Evolutionary conservation across 2,797 vertebrate genomes (phyloP).

Genomic region (Sebastes hubbsi): DNA sequence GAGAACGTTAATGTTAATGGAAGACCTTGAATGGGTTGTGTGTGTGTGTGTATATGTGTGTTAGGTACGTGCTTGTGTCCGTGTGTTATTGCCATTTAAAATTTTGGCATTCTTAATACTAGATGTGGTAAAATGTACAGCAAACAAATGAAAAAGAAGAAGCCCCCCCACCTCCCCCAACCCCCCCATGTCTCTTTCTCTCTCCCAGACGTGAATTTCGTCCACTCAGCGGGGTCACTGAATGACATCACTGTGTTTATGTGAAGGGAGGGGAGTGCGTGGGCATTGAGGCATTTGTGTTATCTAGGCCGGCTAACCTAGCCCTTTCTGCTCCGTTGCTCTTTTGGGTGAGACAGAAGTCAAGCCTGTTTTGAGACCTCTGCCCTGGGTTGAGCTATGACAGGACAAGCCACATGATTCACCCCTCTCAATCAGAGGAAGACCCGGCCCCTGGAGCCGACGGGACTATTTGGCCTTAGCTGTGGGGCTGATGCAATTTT

Average conservation of each 20-base stretch:
- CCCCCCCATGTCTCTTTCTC: conserved; percentile 7
- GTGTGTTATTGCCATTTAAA: conserved; percentile 50
- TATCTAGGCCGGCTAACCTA: conserved; percentile 70
- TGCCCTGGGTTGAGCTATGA: conserved; percentile 36
- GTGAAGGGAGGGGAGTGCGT: conserved; percentile 65
- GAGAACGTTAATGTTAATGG: conserved; percentile 74
- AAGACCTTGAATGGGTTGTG: conserved; percentile 55
- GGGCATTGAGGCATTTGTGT: conserved; percentile 71
- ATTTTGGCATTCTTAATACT: conserved; percentile 58
- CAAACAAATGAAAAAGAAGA: conserved; percentile 54
- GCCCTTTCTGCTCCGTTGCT: conserved; percentile 63
- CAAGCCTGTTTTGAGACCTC: conserved; percentile 68
- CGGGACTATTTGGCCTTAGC: background rate
- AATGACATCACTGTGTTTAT: conserved; percentile 74
- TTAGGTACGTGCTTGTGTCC: conserved; percentile 23
- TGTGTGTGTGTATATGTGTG: background rate
- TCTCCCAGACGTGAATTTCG: conserved; percentile 54
- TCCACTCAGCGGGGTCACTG: conserved; percentile 66
- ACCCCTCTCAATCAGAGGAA: conserved; percentile 38
- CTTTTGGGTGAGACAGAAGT: conserved; percentile 61
- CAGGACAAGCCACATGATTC: conserved; percentile 25
- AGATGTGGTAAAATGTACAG: conserved; percentile 50
- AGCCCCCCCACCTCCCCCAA: background rate
- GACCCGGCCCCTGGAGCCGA: background rate
- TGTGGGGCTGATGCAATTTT: background rate